phyloP scores from a whole-genome alignment of 2,113 vertebrate genomes.

The Sorex fumeus region DNA sequence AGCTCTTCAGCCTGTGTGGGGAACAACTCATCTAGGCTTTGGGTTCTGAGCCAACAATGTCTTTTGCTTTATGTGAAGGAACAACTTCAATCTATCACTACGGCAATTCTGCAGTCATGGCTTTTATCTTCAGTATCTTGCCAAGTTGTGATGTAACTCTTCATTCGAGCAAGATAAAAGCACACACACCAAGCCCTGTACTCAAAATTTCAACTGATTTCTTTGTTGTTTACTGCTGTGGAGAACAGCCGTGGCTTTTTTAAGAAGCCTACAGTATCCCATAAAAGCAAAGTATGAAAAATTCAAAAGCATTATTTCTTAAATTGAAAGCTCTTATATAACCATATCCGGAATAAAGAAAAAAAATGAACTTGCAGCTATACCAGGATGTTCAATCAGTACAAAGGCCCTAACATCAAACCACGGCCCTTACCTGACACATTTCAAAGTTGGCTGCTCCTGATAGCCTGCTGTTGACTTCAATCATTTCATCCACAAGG shows the following conservation, averaged over 20 bases:
- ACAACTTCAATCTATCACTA: constrained; percentile 30
- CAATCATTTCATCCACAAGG: neutral
- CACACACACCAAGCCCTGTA: neutral
- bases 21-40: neutral
- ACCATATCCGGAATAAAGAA: constrained; percentile 50
- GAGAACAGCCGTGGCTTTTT: constrained; percentile 43
- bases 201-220: constrained; percentile 18
- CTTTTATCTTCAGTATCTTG: constrained; percentile 52
- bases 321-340: constrained; percentile 75
- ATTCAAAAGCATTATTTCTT: constrained; percentile 66
- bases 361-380: constrained; percentile 42
- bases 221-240: constrained; percentile 20
- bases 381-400: neutral
- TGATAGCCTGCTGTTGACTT: neutral
- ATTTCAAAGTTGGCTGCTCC: neutral
- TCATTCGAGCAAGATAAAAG: constrained; percentile 45
- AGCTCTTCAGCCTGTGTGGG: neutral
- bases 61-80: constrained; percentile 42
- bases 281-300: constrained; percentile 63
- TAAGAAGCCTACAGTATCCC: constrained; percentile 67
- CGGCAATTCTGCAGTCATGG: neutral
- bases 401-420: neutral
- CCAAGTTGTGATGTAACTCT: constrained; percentile 63
- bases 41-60: neutral
- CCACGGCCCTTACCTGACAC: neutral